Base-by-base conservation (phyloP, 2,113 vertebrate genomes). In the Nesospiza acunhae region DNA sequence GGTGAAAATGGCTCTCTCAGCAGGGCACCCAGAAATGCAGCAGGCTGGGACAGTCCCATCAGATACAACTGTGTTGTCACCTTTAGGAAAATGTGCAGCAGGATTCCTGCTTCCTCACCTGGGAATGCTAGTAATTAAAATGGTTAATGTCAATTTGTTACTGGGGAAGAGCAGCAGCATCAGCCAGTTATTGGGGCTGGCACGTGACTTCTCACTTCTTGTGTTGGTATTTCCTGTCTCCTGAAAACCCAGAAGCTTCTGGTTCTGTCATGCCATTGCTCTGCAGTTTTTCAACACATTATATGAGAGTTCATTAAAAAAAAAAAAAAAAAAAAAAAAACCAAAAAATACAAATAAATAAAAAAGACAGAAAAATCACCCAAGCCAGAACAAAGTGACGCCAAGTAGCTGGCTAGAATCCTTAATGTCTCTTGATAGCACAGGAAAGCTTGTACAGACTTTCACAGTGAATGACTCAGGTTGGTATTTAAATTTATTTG, bases 401-500 rank as follows among this genome's bases (percentile, higher is more conserved):
- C 22, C 52, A 44, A 5, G 23, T 94, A 96, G 75, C 42, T 87
- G 68, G 30, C 47, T 84, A 37, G 44, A 95, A 72, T 73, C 84
- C 33, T 92, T 96, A 91, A 97, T 97, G 66, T 85, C 56, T 87
- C 73, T 91, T 87, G 64, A 88, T 88, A 90, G 74, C 37, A 39
- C 74, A 73, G 81, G 74, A 95, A 96, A 90, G 47, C 64, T 75
- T 95, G 56, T 52, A 46, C 86, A 95, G 87, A 66, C 69, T 97
- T 98, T 96, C 91, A 93, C 89, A 96, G 91, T 88, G 87, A 97
- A 96, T 91, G 95, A 96, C 81, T 97, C 94, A 93, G 91, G 79
- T 89, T 90, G 87, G 60, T 94, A 96, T 97, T 98, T 97, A 95
- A 93, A 97, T 96, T 95, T 96, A 93, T 96, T 97, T 97, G 95